Evolutionary conservation across 2,888 invertebrate species (phyloP), one percentile per base, ranked within the genome.

Genomic region (Zaprionus obscuricornis): DNA sequence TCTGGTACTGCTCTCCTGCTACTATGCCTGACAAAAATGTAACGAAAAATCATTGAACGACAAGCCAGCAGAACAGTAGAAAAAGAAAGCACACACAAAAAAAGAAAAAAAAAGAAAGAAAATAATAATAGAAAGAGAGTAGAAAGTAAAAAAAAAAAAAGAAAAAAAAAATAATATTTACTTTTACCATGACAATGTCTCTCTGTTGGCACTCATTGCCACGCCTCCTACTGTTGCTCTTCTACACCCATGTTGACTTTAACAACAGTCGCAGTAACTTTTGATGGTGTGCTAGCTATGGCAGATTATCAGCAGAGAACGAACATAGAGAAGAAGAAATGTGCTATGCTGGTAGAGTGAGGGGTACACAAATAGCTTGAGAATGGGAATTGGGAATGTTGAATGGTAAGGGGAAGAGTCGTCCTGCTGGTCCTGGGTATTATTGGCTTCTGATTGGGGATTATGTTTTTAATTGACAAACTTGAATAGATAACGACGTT

Each of bases 381-480:
- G 10, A 13, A 24, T 0, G 26, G n/a, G 5, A n/a, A 11, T 3
- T n/a, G 27, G 18, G 34, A 0, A 20, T n/a, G 24, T 17, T 6
- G 36, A 16, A 13, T 10, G 34, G 20, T 39, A 50, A 58, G 52
- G 56, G 58, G 68, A 66, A 46, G 56, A 45, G 66, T 45, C 59
- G 47, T n/a, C n/a, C n/a, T n/a, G 13, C n/a, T 6, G 6, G 46
- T 11, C 4, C 59, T 29, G 37, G 66, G 85, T 85, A 72, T 81
- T 81, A 86, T 86, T 81, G 86, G 81, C 86, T 81, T 84, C 81
- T 86, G 81, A 85, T 81, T 81, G 81, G 85, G 81, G 81, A 81
- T 81, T 81, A 86, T 75, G 77, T 79, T 81, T 81, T 81, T 81
- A 81, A 81, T 81, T 81, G 81, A 84, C 81, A 86, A 81, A 81